Base-by-base conservation (phyloP, 2,113 vertebrate species). In the Apteryx mantelli region DNA sequence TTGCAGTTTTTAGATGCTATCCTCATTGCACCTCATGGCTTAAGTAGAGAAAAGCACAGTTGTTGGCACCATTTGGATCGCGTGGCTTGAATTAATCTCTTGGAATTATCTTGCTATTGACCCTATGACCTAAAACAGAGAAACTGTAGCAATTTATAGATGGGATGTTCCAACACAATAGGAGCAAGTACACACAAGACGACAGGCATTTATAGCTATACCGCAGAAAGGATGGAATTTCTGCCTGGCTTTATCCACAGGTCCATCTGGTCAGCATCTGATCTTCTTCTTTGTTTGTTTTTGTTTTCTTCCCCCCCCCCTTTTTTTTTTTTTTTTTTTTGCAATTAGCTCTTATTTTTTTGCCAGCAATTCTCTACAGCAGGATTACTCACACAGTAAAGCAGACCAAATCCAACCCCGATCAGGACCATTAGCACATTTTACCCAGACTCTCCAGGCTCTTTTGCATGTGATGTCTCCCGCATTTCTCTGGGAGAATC, bases 91-190 rank as follows among this genome's bases (percentile, higher is more conserved):
- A 53, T 83, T 91, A 89, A 95, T 93, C 88, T 73, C 91, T 77
- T 68, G 80, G 92, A 50, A 25, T 97, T 95, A 92, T 82, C 74
- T 83, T 78, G 83, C 73, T 65, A 65, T 15, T 71, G 92, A 93
- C 88, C 75, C 64, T 65, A 75, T 52, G 92, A 91, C 48, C 88
- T 77, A 89, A 91, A 73, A 2, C 81, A 85, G 71, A 36, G 58
- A 63, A 82, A 85, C 70, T 50, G 32, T 4, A 61, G 58, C 0
- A 0, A 74, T 69, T 93, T 89, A 83, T 15, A 82, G 81, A 53
- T 0, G 10, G 48, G 81, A 76, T 93, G 81, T 79, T 93, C 56
- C 63, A 85, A 76, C 63, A 85, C 86, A 89, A n/a, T 3, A 48
- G 44, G 77, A 91, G 71, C 81, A 85, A 89, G 74, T 3, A 4